phyloP scores from a whole-genome alignment of 2,797 vertebrate genomes.

The Pachyuromys duprasi region DNA sequence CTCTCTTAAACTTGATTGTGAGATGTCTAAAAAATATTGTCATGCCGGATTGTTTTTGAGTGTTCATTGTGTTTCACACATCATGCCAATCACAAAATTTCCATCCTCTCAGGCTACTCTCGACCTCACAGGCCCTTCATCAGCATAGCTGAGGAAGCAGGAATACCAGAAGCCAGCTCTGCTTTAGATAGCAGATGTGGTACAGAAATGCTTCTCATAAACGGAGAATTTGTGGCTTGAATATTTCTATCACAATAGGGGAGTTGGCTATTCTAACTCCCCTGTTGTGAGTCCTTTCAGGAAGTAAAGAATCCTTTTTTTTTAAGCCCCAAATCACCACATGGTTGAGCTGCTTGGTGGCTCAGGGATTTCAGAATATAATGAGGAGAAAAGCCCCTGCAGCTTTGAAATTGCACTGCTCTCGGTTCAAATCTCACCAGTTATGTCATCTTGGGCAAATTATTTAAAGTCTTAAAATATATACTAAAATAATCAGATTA shows the following conservation, averaged over 20 bases:
- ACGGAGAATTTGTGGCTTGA: conserved; percentile 66
- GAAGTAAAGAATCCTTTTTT: conserved; percentile 48
- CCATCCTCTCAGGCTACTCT: background rate
- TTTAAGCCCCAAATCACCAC: conserved; percentile 51
- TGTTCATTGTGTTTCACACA: background rate
- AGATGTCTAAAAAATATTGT: background rate
- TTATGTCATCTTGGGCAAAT: conserved; percentile 3
- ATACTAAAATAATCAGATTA: background rate
- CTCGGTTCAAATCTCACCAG: conserved; percentile 56
- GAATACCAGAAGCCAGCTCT: background rate
- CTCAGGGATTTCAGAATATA: conserved; percentile 61
- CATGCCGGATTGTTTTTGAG: background rate
- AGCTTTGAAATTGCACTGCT: conserved; percentile 20
- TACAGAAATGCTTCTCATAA: conserved; percentile 61
- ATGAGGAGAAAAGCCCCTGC: conserved; percentile 2
- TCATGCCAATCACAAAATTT: background rate
- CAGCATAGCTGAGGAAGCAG: background rate
- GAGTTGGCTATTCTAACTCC: conserved; percentile 69
- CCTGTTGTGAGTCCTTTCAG: conserved; percentile 59
- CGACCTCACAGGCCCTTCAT: background rate
- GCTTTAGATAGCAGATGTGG: conserved; percentile 38
- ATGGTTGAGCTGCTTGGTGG: conserved; percentile 49
- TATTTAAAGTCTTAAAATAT: conserved; percentile 29
- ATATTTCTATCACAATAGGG: conserved; percentile 75
- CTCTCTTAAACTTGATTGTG: background rate